Percentiles rank a stretch among this genome's conserved stretches.
phyloP scores from a whole-genome alignment of 2,888 invertebrate genomes.

The Leucophenga montana region DNA sequence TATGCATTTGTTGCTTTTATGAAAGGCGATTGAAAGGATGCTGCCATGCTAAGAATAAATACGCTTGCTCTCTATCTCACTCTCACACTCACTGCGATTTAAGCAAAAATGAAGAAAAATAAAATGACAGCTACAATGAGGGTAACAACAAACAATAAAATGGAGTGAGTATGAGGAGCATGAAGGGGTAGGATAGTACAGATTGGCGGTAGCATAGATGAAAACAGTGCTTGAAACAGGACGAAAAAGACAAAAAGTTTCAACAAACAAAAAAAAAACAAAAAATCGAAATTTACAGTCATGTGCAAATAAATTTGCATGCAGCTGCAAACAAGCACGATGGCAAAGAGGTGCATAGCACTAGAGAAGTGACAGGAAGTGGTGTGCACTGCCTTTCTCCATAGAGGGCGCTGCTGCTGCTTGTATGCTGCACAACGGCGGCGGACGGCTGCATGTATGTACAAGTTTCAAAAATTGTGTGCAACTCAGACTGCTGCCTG shows the following conservation, averaged over 20 bases:
- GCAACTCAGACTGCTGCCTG: conserved; percentile 1
- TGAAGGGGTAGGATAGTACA: not conserved
- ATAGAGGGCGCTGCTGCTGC: not conserved
- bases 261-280: not conserved
- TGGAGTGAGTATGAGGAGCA: not conserved
- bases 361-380: conserved; percentile 6
- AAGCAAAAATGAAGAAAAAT: not conserved
- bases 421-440: not conserved
- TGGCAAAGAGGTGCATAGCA: not conserved
- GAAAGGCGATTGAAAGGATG: too few relatives aligned
- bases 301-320: conserved; percentile 64
- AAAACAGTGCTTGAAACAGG: conserved; percentile 15
- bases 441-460: not conserved
- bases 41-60: not conserved
- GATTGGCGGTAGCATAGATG: not conserved
- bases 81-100: not conserved
- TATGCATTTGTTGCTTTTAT: too few relatives aligned
- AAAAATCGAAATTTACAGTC: conserved; percentile 19
- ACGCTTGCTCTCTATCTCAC: not conserved
- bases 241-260: too few relatives aligned
- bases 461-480: not conserved
- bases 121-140: conserved; percentile 30
- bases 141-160: conserved; percentile 30
- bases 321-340: conserved; percentile 43
- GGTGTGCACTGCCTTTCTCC: conserved; percentile 26